Evolutionary conservation across 1,140 invertebrate genomes (phyloP), one percentile per base, ranked within the genome.

Genomic region (Hermatobates lingyangjiaoensis): DNA sequence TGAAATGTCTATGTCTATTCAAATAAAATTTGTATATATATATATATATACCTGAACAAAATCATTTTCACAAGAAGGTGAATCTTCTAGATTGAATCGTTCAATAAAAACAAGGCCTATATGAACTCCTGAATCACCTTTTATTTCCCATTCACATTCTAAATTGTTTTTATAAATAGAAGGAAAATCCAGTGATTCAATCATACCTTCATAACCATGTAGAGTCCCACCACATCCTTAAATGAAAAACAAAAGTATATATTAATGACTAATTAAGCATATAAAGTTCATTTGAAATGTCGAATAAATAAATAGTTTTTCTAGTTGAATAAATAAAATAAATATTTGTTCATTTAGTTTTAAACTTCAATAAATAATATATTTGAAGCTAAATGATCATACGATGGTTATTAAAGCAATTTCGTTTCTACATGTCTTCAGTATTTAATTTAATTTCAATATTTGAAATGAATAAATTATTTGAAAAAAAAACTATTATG

Each of bases 121-220:
- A 56, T 76, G 73, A 57, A 77, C 84, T 5, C 86, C 86, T 50
- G 66, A 50, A 2, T 74, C 66, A 1, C 73, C 67, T 39, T 64
- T 62, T 48, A 89, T 74, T 60, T 79, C 75, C 85, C 86, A 90
- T 0, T 72, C 61, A 62, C 87, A 91, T 68, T 90, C 85, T 34
- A 73, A 66, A 61, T 88, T 87, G 56, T 77, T 71, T 65, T 89
- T 88, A 46, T 59, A 52, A 48, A 58, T 60, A 57, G 63, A 62
- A 1, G 75, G 75, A 61, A 72, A 81, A 54, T 69, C 69, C 20
- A 75, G 75, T 12, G 74, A 71, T 27, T 66, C 55, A 54, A 81
- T 68, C 23, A 58, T 57, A 26, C 66, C 66, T 20, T 57, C 58
- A 25, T 61, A 61, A 14, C 62, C 62, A 52, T 70, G 69, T n/a